Conservation (phyloP, 1,140 invertebrate species). For the Drosophila lowei region DNA sequence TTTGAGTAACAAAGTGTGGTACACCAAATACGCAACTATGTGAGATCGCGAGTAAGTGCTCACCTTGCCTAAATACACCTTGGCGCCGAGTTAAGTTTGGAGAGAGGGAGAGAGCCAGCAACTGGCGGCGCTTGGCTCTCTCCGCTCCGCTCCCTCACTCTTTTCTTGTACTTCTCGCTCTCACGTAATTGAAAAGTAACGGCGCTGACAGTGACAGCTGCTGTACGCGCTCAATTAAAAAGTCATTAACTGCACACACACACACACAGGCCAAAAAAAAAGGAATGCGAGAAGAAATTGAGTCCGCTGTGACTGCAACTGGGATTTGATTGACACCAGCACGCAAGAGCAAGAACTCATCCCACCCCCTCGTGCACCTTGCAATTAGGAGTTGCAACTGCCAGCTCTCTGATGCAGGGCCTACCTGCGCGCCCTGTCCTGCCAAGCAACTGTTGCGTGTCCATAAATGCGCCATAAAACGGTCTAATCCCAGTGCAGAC, state of each 20-base stretch:
- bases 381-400: conserved; percentile 48
- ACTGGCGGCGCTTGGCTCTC: not conserved
- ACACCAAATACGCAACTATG: no score
- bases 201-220: conserved; percentile 73
- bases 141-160: not conserved
- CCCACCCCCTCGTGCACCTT: conserved; percentile 25
- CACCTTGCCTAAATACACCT: no score
- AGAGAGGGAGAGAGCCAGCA: no score
- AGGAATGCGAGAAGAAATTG: conserved; percentile 15
- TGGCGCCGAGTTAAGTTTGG: no score
- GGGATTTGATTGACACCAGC: conserved; percentile 69
- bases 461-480: conserved; percentile 71
- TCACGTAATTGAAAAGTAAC: conserved; percentile 63
- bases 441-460: conserved; percentile 49
- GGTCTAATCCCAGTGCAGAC: conserved; percentile 52
- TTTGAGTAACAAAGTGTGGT: no score
- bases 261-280: conserved; percentile 9
- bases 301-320: not conserved
- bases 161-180: conserved; percentile 13
- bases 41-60: no score
- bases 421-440: conserved; percentile 39
- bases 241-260: conserved; percentile 71
- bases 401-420: not conserved
- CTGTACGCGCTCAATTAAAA: conserved; percentile 78
- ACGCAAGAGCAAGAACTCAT: conserved; percentile 67